These are phyloP conservation scores for Lutra lutra DNA, from an alignment of 2,797 vertebrate genomes.

Conservation along the genomic window DNA sequence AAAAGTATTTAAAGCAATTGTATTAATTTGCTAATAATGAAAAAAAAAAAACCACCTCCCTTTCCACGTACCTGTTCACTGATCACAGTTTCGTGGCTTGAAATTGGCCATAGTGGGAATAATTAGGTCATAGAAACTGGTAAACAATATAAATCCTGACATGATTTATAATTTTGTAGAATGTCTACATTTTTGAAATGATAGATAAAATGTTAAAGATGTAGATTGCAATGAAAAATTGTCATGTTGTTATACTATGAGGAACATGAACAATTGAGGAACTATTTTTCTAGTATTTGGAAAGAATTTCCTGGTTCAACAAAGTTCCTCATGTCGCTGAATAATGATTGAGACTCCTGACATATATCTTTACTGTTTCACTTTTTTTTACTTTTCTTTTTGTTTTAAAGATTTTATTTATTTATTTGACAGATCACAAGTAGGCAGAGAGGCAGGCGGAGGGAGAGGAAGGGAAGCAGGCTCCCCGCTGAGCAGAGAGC, in stretches of 20 bases:
- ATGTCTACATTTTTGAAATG: not conserved
- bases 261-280: not conserved
- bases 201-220: not conserved
- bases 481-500: too few relatives aligned
- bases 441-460: too few relatives aligned
- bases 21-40: not conserved
- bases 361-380: not conserved
- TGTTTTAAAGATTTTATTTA: too few relatives aligned
- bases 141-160: not conserved
- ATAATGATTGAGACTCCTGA: not conserved
- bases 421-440: too few relatives aligned
- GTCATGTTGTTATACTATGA: not conserved
- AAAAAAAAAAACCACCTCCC: too few relatives aligned
- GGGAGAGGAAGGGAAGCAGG: too few relatives aligned
- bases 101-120: not conserved
- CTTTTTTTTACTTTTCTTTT: not conserved
- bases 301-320: not conserved
- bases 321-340: not conserved
- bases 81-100: not conserved
- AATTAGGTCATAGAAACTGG: not conserved
- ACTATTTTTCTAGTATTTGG: not conserved
- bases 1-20: not conserved
- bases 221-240: not conserved
- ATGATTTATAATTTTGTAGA: not conserved
- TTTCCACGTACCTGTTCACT: not conserved